Evolutionary conservation across 2,797 vertebrate genomes (phyloP).

Genomic region (Perodicticus potto): DNA sequence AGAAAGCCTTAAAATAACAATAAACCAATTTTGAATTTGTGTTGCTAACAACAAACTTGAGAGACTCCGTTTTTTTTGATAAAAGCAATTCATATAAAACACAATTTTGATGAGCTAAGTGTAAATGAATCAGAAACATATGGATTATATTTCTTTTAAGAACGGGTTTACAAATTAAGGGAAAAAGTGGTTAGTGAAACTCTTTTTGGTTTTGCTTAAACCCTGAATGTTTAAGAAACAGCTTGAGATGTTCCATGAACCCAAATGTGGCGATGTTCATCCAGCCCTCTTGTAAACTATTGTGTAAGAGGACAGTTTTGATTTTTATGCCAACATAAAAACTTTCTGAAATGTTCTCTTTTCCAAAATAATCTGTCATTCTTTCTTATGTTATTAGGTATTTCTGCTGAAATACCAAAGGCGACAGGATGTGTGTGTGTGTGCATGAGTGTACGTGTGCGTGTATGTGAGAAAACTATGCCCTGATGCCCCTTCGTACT

Average conservation of each 20-base stretch:
- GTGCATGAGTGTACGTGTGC: too few relatives aligned
- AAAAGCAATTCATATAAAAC: slow-evolving; percentile 73
- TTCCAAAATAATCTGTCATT: slow-evolving; percentile 54
- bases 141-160: slow-evolving; percentile 74
- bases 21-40: slow-evolving; percentile 63
- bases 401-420: slow-evolving; percentile 37
- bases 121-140: slow-evolving; percentile 75
- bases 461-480: neutral
- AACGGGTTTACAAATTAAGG: slow-evolving; percentile 71
- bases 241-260: slow-evolving; percentile 66
- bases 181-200: slow-evolving; percentile 65
- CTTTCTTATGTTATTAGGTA: slow-evolving; percentile 48
- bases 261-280: slow-evolving; percentile 24
- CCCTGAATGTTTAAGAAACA: slow-evolving; percentile 69
- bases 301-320: slow-evolving; percentile 63
- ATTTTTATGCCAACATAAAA: slow-evolving; percentile 56
- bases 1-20: slow-evolving; percentile 55
- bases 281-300: slow-evolving; percentile 31
- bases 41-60: slow-evolving; percentile 67
- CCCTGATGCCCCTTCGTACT: neutral
- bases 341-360: slow-evolving; percentile 59
- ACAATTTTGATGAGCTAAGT: slow-evolving; percentile 76
- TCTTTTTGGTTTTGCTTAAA: slow-evolving; percentile 60
- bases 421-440: neutral
- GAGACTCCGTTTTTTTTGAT: slow-evolving; percentile 56